Percentiles rank a stretch among this genome's conserved stretches.
phyloP scores from a whole-genome alignment of 2,797 vertebrate species.

The Micrastur ruficollis region DNA sequence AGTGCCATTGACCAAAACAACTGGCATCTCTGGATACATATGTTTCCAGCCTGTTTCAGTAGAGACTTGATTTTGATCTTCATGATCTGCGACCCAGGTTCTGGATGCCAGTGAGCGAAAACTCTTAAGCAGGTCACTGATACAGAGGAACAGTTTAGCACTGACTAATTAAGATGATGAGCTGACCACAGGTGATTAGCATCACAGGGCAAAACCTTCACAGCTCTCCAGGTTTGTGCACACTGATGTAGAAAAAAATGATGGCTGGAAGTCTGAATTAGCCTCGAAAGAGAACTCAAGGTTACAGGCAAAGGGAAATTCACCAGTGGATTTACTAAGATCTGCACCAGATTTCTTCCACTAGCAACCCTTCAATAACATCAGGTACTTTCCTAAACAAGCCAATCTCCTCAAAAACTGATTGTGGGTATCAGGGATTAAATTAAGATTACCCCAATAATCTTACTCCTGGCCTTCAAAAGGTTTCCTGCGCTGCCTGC shows the following conservation, averaged over 20 bases:
- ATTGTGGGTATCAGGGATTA: not conserved
- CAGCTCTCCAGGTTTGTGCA: not conserved
- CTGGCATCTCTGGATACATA: fast-evolving
- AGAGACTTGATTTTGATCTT: not conserved
- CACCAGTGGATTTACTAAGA: not conserved
- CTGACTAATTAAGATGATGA: not conserved
- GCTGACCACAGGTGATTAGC: not conserved
- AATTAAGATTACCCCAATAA: not conserved
- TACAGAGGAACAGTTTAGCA: not conserved
- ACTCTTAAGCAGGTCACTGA: not conserved
- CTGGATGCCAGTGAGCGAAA: not conserved
- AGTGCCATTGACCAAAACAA: not conserved
- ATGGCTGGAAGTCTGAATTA: not conserved
- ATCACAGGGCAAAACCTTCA: not conserved
- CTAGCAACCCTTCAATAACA: not conserved
- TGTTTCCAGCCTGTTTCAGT: not conserved
- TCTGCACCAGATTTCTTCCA: not conserved
- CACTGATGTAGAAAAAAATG: not conserved
- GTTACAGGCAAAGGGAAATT: not conserved
- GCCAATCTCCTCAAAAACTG: not conserved
- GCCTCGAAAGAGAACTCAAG: not conserved
- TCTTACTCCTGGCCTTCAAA: not conserved
- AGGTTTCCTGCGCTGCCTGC: not conserved
- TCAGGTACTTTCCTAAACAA: not conserved
- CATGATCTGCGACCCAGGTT: not conserved